These are phyloP conservation scores for Venturia canescens DNA, from an alignment of 1,140 invertebrate species.

Conservation along the genomic window DNA sequence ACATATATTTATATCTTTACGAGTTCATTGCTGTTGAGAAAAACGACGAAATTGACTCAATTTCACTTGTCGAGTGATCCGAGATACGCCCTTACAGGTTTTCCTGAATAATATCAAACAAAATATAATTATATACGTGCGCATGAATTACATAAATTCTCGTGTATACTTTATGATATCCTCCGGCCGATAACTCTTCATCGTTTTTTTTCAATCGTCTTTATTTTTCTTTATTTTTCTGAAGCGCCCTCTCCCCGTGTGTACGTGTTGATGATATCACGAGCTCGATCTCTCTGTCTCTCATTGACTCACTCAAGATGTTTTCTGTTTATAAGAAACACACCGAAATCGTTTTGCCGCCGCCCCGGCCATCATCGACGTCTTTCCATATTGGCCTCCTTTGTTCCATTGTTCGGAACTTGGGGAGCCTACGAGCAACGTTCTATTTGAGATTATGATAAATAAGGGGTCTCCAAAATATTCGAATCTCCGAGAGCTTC, in stretches of 20 bases:
- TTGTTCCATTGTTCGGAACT: constrained; percentile 7
- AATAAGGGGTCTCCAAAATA: not conserved
- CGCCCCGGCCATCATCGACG: not conserved
- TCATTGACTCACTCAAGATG: not conserved
- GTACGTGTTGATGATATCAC: constrained; percentile 28
- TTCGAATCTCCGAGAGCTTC: too few species aligned
- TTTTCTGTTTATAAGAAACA: constrained; percentile 28
- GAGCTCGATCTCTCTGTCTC: not conserved
- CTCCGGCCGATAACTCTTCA: not conserved
- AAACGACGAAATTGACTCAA: too few species aligned
- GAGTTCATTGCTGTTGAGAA: too few species aligned
- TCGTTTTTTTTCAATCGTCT: too few species aligned
- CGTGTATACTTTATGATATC: not conserved
- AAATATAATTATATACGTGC: too few species aligned
- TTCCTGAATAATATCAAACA: too few species aligned
- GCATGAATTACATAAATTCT: not conserved
- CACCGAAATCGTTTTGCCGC: constrained; percentile 34
- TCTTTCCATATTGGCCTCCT: not conserved
- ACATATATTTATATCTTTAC: not conserved
- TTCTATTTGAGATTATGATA: constrained; percentile 13
- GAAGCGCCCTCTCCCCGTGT: not conserved
- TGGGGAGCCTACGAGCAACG: not conserved
- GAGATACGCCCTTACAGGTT: too few species aligned
- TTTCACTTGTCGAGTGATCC: too few species aligned
- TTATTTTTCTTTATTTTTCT: not conserved